phyloP scores from a whole-genome alignment of 2,113 vertebrate genomes.

The Vanacampus margaritifer region DNA sequence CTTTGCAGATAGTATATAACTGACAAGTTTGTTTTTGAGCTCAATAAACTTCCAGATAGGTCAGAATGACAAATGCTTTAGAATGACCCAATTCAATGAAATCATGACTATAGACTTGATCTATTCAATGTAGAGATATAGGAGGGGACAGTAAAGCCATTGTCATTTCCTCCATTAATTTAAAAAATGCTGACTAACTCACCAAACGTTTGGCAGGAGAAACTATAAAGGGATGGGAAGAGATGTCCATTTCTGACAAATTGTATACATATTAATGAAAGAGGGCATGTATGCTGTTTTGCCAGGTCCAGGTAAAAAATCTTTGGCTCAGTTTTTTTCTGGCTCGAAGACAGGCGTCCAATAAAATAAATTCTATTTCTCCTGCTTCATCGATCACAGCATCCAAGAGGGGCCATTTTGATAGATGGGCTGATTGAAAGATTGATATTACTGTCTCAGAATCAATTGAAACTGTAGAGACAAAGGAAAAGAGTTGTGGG shows the following conservation, averaged over 20 bases:
- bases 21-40: background rate
- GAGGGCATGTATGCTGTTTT: slow-evolving; percentile 3
- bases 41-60: background rate
- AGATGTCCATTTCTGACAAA: background rate
- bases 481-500: slow-evolving; percentile 5
- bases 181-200: background rate
- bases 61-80: background rate
- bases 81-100: too few species aligned
- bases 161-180: too few species aligned
- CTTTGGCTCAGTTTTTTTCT: slow-evolving; percentile 15
- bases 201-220: background rate
- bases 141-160: too few species aligned
- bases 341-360: slow-evolving; percentile 49
- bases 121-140: too few species aligned
- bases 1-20: background rate
- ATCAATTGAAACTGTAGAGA: slow-evolving; percentile 1
- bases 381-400: slow-evolving; percentile 43
- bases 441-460: slow-evolving; percentile 11
- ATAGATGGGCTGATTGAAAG: slow-evolving; percentile 13
- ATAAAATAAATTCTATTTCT: slow-evolving; percentile 56
- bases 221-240: background rate
- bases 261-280: background rate
- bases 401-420: slow-evolving; percentile 3
- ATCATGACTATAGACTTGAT: too few species aligned
- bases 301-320: slow-evolving; percentile 37